phyloP scores from a whole-genome alignment of 1,140 invertebrate genomes.

The Drosophila parvula region DNA sequence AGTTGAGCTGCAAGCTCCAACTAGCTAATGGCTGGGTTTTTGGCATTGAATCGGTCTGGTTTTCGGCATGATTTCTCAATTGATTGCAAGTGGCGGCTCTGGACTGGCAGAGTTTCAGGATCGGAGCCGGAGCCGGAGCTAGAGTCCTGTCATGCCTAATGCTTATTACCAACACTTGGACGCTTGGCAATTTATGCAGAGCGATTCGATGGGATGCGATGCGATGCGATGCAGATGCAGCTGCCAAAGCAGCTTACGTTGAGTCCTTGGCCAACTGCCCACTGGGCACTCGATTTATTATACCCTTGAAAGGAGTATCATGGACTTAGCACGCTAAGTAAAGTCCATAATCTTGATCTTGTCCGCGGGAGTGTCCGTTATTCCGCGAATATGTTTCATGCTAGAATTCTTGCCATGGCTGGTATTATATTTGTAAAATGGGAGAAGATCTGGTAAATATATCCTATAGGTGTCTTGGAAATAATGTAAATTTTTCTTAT shows the following conservation, averaged over 20 bases:
- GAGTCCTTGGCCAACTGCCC: slow-evolving; percentile 39
- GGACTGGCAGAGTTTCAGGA: slow-evolving; percentile 1
- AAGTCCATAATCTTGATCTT: not conserved
- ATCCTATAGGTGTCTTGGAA: too few species aligned
- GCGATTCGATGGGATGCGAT: slow-evolving; percentile 12
- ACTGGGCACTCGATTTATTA: slow-evolving; percentile 53
- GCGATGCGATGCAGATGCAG: slow-evolving; percentile 25
- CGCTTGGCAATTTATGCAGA: slow-evolving; percentile 68
- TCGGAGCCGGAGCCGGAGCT: not conserved
- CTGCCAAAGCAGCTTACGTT: slow-evolving; percentile 55
- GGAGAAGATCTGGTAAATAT: not conserved
- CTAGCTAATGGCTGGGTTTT: slow-evolving; percentile 42
- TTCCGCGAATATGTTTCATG: too few species aligned
- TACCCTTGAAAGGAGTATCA: slow-evolving; percentile 6
- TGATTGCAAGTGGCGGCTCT: slow-evolving; percentile 44
- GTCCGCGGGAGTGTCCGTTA: too few species aligned
- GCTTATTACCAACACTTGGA: slow-evolving; percentile 73
- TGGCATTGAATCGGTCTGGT: slow-evolving; percentile 43
- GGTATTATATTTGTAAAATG: not conserved
- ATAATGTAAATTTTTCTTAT: too few species aligned
- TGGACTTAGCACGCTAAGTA: not conserved
- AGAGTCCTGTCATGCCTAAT: slow-evolving; percentile 51
- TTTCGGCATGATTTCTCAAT: slow-evolving; percentile 73
- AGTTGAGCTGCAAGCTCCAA: slow-evolving; percentile 48
- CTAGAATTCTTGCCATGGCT: too few species aligned